Evolutionary conservation across 2,888 invertebrate species (phyloP).

Genomic region (Ornithoptera alexandrae): DNA sequence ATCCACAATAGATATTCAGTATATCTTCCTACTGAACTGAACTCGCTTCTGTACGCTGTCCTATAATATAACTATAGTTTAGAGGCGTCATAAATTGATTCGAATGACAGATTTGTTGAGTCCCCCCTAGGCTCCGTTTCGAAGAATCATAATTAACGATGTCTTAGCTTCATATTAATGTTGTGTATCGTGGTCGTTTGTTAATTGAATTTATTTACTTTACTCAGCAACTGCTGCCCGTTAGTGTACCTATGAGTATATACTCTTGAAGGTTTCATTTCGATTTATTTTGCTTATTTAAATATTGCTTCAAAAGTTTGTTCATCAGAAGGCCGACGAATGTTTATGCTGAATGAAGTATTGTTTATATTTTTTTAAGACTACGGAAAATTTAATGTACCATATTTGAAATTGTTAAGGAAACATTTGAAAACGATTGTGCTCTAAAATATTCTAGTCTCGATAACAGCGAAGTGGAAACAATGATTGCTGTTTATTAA

Average conservation of each 20-base stretch:
- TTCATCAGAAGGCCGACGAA: conserved; percentile 3
- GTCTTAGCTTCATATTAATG: conserved; percentile 12
- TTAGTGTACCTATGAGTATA: conserved; percentile 2
- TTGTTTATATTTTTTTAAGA: not conserved
- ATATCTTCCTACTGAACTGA: conserved; percentile 52
- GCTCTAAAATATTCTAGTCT: not conserved
- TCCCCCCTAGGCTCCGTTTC: conserved; percentile 1
- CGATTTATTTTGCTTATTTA: conserved; percentile 13
- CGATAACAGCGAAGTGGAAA: conserved; percentile 29
- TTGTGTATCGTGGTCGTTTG: conserved; percentile 10
- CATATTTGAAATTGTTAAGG: not conserved
- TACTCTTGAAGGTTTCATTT: conserved; percentile 6
- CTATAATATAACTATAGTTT: conserved; percentile 31
- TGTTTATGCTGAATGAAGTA: not conserved
- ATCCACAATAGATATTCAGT: conserved; percentile 70
- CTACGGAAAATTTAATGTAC: not conserved
- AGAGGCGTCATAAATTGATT: conserved; percentile 34
- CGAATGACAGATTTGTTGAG: conserved; percentile 29
- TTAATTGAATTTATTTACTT: conserved; percentile 14
- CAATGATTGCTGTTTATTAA: conserved; percentile 37
- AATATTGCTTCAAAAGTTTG: conserved; percentile 19
- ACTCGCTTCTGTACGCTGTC: conserved; percentile 50
- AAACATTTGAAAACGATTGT: not conserved
- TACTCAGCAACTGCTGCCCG: not conserved
- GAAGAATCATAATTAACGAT: conserved; percentile 20